Conservation (phyloP, 2,797 vertebrate species). For the Trematomus bernacchii region DNA sequence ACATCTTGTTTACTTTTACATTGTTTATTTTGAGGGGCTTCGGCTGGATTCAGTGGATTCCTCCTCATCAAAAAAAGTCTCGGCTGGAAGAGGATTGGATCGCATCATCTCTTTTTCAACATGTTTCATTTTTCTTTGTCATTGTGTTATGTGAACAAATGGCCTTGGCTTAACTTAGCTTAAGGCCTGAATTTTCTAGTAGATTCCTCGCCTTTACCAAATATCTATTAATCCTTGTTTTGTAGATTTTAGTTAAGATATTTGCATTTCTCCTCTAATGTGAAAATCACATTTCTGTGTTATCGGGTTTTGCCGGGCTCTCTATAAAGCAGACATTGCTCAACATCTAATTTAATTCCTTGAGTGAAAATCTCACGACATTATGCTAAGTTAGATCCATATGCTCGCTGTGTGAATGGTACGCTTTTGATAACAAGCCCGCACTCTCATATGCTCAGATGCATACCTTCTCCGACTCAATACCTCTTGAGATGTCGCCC, state of each 20-base stretch:
- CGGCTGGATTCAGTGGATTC: slow-evolving; percentile 45
- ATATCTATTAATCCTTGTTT: slow-evolving; percentile 83
- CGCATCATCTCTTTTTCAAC: slow-evolving; percentile 60
- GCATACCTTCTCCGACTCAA: slow-evolving; percentile 64
- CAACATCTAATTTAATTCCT: slow-evolving; percentile 79
- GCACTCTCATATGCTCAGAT: slow-evolving; percentile 47
- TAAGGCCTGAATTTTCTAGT: slow-evolving; percentile 73
- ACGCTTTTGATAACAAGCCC: slow-evolving; percentile 73
- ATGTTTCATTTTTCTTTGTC: slow-evolving; percentile 64
- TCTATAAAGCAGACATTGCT: slow-evolving; percentile 73
- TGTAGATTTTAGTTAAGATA: slow-evolving; percentile 84
- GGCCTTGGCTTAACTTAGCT: slow-evolving; percentile 63
- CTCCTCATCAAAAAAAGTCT: slow-evolving; percentile 37
- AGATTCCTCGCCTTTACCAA: slow-evolving; percentile 69
- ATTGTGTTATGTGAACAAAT: slow-evolving; percentile 73
- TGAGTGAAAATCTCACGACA: slow-evolving; percentile 73
- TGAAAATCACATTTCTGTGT: slow-evolving; percentile 84
- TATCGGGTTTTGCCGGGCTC: slow-evolving; percentile 76
- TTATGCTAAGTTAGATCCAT: slow-evolving; percentile 76
- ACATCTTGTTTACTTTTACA: slow-evolving; percentile 63
- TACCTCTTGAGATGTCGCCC: slow-evolving; percentile 73
- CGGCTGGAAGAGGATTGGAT: slow-evolving; percentile 55
- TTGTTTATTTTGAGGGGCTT: slow-evolving; percentile 48
- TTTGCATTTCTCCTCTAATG: slow-evolving; percentile 84
- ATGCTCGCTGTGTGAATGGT: slow-evolving; percentile 72